Evolutionary conservation across 2,888 invertebrate genomes (phyloP), one percentile per base, ranked within the genome.

Genomic region (Shargacucullia verbasci): DNA sequence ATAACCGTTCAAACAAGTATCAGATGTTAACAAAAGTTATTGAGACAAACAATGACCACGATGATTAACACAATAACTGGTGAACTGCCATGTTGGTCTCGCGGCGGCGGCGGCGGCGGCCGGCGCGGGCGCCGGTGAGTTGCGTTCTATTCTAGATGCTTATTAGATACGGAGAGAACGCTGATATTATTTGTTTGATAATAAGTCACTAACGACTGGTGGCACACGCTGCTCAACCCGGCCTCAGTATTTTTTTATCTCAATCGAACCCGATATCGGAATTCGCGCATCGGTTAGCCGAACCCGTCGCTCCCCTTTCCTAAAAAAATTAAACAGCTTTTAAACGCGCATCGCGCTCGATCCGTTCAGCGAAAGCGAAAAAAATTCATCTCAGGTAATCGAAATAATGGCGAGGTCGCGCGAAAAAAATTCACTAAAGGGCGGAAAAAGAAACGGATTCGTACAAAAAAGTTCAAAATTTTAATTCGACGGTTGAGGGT

Each of bases 401-500:
- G 91, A 89, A 91, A 92, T 90, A 92, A 92, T 91, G 79, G 91
- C 88, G 87, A 88, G 86, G 76, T 82, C 84, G 85, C 89, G 89
- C 89, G 87, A 90, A 94, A 94, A 94, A 94, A 94, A 93, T 86
- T 89, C 91, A 91, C 92, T 88, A 92, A 67, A 90, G 92, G 92
- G 92, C 88, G 91, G 91, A 92, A 94, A 90, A 93, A 94, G 92
- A 89, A 92, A 92, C 91, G 91, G 92, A 93, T 92, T 94, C 83
- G 78, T 70, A 89, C 80, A 92, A 93, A 93, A 92, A 93, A 92
- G 88, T 89, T 79, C 53, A 83, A 88, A 87, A 84, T 81, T 90
- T 88, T 87, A 91, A 93, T 92, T 91, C 90, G 85, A 80, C 83
- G 83, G 85, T 84, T 80, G 85, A 77, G 79, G 81, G 80, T 80